Base-by-base conservation (phyloP, 2,113 vertebrate species). In the Anoura caudifer region DNA sequence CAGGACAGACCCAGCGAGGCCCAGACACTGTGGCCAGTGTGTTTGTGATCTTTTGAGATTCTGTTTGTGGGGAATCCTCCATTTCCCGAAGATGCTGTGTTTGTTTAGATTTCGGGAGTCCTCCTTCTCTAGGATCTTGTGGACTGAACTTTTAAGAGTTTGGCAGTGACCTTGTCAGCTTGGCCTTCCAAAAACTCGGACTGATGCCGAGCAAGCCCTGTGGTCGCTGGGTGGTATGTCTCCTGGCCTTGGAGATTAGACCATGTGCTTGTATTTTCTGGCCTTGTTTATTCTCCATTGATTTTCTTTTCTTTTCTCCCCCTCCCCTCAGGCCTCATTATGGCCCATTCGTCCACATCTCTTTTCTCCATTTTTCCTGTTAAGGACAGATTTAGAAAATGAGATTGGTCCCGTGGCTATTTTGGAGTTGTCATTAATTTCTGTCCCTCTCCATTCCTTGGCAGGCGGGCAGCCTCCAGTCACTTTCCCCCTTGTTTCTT, bases 331-430 rank as follows among this genome's bases (percentile, higher is more conserved):
- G 90, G 87, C 95, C 43, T 83, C 95, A 72, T 97, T 75, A 56
- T 70, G 76, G 76, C 56, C 79, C 93, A 86, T 96, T 97, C 96
- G 96, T 89, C 88, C 87, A 75, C 85, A 83, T 95, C 87, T 85
- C 88, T 85, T 83, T 85, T 87, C 86, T 92, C 69, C 95, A 72
- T 96, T 95, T 96, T 88, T 95, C 94, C 93, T 94, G 92, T 95
- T 94, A 96, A 96, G 85, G 95, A 96, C 87, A 94, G 96, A 97
- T 95, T 97, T 95, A 96, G 97, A 96, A 95, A 95, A 91, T 89
- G 95, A 92, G 88, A 87, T 97, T 80, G 91, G 90, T 94, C 90
- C 59, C 26, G 36, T 90, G 92, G 95, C 95, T 96, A 82, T 96
- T 97, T 97, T n/a, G 54, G 82, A 43, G 88, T 86, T 79, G 10